Base-by-base conservation (phyloP, 1,140 invertebrate species). In the Saccostrea echinata region DNA sequence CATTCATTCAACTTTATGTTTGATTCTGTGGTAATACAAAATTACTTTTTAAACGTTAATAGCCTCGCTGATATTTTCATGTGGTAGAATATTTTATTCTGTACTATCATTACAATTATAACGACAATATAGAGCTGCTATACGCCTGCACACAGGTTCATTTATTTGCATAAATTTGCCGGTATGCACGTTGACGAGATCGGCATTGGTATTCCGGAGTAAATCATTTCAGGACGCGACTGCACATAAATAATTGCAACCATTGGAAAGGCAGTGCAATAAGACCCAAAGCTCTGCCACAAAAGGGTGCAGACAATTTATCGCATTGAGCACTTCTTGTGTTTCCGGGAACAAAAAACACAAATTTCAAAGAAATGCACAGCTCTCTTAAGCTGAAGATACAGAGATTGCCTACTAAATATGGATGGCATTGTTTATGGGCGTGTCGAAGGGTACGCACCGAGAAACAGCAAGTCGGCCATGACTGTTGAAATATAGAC, bases 401-500 rank as follows among this genome's bases (percentile, higher is more conserved):
- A 27, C 68, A 27, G 68, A 8, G 68, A 76, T 76, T 76, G 68
- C 33, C 68, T 33, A 27, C 11, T 76, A 30, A 76, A 33, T 3
- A 33, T 27, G 55, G 27, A 76, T 16, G 68, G 27, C 27, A 76
- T 76, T 33, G 68, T 76, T 13, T 30, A 33, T 76, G 68, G 68
- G 68, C 68, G 68, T 27, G 68, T 76, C 68, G 24, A 76, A 8
- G 24, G 55, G 68, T 76, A 76, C 27, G 68, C 68, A 16, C 68
- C 11, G 68, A 16, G 27, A 30, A 24, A 33, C 68, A 12, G 9
- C 27, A 30, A 76, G 27, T 76, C 27, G 68, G 11, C 24, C 68
- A 27, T 76, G 68, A 76, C 68, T 33, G 68, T 16, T 76, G 27
- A 76, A 76, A 76, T 76, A 33, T 76, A 76, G 68, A 76, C 16